Evolutionary conservation across 2,797 vertebrate species (phyloP).

Genomic region (Podargus strigoides): DNA sequence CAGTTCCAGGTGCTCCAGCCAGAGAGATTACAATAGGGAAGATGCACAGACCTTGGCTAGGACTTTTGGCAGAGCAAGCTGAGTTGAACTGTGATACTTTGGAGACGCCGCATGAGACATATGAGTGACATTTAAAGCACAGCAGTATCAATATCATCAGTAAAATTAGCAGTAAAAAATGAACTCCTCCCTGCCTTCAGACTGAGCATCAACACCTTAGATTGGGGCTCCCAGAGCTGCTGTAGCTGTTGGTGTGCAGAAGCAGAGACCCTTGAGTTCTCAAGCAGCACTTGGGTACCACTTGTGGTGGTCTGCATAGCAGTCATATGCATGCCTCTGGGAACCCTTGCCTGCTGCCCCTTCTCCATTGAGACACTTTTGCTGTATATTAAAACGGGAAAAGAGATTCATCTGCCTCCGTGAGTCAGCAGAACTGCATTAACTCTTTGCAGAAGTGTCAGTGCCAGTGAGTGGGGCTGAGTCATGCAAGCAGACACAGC

Average conservation of each 20-base stretch:
- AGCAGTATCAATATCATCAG: background rate
- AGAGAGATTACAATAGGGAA: background rate
- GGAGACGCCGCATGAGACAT: background rate
- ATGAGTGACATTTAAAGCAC: background rate
- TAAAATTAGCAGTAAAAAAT: background rate
- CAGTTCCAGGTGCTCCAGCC: background rate
- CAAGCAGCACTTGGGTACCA: background rate
- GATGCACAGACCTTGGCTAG: background rate
- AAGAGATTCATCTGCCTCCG: background rate
- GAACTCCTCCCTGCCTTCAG: background rate
- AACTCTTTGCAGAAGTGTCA: slow-evolving; percentile 7
- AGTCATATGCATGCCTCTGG: background rate
- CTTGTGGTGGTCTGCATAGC: background rate
- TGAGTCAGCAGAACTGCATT: slow-evolving; percentile 29
- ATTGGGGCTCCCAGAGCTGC: background rate
- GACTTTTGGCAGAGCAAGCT: background rate
- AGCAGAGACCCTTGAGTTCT: background rate
- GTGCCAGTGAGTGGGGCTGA: background rate
- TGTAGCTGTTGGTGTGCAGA: background rate
- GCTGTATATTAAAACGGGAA: background rate
- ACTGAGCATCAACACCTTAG: background rate
- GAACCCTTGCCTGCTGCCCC: background rate
- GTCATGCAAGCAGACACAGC: background rate
- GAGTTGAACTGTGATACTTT: background rate
- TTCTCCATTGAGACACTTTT: background rate